phyloP scores from a whole-genome alignment of 1,140 invertebrate species.

The Ips nitidus region DNA sequence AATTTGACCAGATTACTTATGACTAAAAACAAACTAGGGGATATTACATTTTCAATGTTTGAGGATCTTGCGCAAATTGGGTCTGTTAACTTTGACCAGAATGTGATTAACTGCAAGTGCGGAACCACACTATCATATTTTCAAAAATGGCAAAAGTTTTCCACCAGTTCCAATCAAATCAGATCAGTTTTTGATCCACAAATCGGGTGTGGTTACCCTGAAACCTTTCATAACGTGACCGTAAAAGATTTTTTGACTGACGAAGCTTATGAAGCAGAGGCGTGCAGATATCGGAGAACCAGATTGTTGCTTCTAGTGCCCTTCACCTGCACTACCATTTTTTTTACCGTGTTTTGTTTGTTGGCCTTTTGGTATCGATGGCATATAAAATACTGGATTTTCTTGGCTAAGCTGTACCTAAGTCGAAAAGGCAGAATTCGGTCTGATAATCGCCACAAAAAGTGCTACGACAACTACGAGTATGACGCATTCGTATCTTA shows the following conservation, averaged over 20 bases:
- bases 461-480: constrained; percentile 49
- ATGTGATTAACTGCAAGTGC: constrained; percentile 60
- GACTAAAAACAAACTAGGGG: constrained; percentile 58
- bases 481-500: constrained; percentile 72
- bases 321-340: background rate
- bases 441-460: constrained; percentile 6
- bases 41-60: constrained; percentile 58
- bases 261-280: constrained; percentile 5
- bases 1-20: constrained; percentile 51
- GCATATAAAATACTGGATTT: constrained; percentile 59
- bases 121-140: constrained; percentile 50
- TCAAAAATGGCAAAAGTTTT: constrained; percentile 40
- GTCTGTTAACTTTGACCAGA: constrained; percentile 55
- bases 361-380: constrained; percentile 44
- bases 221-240: constrained; percentile 28
- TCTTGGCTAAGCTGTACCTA: constrained; percentile 54
- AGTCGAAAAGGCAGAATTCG: constrained; percentile 52
- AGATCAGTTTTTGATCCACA: constrained; percentile 22
- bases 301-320: constrained; percentile 19
- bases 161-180: constrained; percentile 38
- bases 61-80: constrained; percentile 56
- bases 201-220: constrained; percentile 32
- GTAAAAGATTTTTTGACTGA: constrained; percentile 29
- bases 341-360: background rate
- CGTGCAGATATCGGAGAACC: constrained; percentile 4